Base-by-base conservation (phyloP, 2,113 vertebrate species). In the Ascaphus truei region DNA sequence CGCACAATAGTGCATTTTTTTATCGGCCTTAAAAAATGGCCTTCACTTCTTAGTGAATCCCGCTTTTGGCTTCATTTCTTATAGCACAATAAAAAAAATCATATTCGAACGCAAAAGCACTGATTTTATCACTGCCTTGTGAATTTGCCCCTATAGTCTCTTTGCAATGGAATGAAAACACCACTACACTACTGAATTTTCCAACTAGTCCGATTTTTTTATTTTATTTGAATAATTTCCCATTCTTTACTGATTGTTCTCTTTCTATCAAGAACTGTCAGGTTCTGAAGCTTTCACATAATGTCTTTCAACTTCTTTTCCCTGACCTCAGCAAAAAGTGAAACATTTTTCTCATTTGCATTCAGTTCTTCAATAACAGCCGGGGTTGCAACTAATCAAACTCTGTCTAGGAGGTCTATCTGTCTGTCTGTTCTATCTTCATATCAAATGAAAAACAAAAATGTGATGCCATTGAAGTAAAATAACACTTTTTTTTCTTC, bases 401-500 rank as follows among this genome's bases (percentile, higher is more conserved):
- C 13, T 43, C 65, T 39, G 30, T 74, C 37, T 48, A 58, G 55
- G 43, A 68, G 53, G 23, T 68, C 51, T 64, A 63, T 74, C 78
- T 76, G 53, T 64, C 72, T 72, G 39, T 80, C 33, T 0, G 0
- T 69, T 77, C 69, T 58, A 60, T 57, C 75, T 78, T 75, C 74
- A 61, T 57, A 75, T 76, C 74, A 76, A 72, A 80, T 58, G 63
- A 76, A 86, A 85, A 79, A 83, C 81, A 77, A 85, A 83, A 87
- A 82, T 81, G 18, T 78, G 80, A 77, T 84, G 75, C 67, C 69
- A 65, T 8, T 73, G 75, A 85, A 77, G 80, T 86, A 87, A 87
- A 91, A 88, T 87, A 88, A 88, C 75, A 81, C 64, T 71, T 73
- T 73, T 81, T 83, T 68, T 76, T 79, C 63, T 80, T 66, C 77